Conservation (phyloP, 2,113 vertebrate species). For the Grammomys dolichurus region DNA sequence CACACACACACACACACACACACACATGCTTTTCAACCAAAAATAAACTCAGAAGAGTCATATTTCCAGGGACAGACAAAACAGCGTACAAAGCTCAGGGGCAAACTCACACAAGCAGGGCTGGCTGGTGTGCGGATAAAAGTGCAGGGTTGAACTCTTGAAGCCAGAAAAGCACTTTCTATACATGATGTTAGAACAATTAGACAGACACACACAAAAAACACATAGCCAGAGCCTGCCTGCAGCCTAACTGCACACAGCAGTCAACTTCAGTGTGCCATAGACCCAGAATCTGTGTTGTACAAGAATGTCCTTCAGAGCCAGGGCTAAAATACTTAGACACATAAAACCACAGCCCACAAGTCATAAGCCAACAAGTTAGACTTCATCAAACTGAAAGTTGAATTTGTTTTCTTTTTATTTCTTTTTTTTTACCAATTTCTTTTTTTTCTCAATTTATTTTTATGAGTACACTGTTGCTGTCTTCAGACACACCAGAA, state of each 20-base stretch:
- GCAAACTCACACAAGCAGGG: neutral
- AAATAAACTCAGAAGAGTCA: neutral
- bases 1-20: neutral
- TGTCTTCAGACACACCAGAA: no score
- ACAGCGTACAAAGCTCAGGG: slow-evolving; percentile 13
- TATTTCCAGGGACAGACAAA: neutral
- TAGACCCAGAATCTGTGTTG: slow-evolving; percentile 1
- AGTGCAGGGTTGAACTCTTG: neutral
- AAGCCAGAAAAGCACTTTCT: neutral
- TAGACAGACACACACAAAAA: neutral
- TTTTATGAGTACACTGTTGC: no score
- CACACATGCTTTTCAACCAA: neutral
- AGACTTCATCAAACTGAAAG: slow-evolving; percentile 3
- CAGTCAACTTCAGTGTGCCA: neutral
- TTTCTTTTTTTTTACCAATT: no score
- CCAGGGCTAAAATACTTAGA: neutral
- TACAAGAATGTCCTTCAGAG: neutral
- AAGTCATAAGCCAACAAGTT: slow-evolving; percentile 16
- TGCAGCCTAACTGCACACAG: neutral
- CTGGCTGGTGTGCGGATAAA: slow-evolving; percentile 16
- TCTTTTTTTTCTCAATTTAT: no score
- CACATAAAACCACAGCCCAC: neutral
- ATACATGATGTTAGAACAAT: neutral
- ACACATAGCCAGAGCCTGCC: neutral
- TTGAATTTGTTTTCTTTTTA: neutral